Evolutionary conservation across 2,113 vertebrate genomes (phyloP), one percentile per base, ranked within the genome.

Genomic region (Tenrec ecaudatus): DNA sequence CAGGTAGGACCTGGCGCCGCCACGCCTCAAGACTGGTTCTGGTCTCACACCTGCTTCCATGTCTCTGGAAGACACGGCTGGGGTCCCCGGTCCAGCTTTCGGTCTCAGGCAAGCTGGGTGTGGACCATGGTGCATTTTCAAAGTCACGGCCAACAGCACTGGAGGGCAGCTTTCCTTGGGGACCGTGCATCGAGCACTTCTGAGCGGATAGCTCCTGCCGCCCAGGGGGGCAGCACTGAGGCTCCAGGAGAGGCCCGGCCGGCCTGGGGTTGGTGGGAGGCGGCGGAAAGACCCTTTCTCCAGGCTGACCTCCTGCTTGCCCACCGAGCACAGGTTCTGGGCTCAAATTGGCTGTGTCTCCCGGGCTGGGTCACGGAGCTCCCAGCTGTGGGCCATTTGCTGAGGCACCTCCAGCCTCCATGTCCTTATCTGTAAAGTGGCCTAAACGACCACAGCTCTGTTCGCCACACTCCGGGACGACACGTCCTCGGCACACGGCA

Each of bases 211-310:
- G 1, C 22, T 1, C 53, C 69, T 12, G 4, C 0, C 4, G 40
- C 15, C 31, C 10, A 0, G 0, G 58, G 38, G 38, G 40, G 29
- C 4, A 4, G n/a, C 0, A 22, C 60, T 3, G 29, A 12, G 43
- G 66, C 12, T 12, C 40, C 1, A 0, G 31, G 60, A 2, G 33
- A 11, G 43, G 25, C 71, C n/a, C 6, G 33, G 71, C 20, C 71
- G 8, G 33, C 33, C 9, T 22, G 19, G 71, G n/a, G 33, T 36
- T 25, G 36, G 38, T 6, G 25, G 23, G 12, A 38, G 47, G 33
- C 0, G 0, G 6, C 0, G 2, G 62, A 7, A 25, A 0, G 12
- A 22, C 36, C n/a, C 36, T 16, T 33, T 71, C 33, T 23, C 73
- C 8, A 1, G 43, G 64, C 62, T 0, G 33, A 15, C 12, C 2